Conservation (phyloP, 2,888 invertebrate genomes). For the Limnephilus lunatus region DNA sequence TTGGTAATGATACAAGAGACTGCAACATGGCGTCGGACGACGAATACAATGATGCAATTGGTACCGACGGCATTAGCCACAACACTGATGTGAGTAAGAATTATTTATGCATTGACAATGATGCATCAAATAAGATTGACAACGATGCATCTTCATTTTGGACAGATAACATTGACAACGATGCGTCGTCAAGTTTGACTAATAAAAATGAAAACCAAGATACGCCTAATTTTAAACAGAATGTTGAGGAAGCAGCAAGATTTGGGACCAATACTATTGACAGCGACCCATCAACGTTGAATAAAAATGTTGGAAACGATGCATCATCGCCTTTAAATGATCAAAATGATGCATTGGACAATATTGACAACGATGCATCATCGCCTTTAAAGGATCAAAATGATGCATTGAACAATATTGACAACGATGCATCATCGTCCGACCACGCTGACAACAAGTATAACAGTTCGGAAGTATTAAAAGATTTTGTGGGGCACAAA, state of each 20-base stretch:
- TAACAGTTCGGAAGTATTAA: conserved; percentile 1
- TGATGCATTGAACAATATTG: not conserved
- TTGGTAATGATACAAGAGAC: not conserved
- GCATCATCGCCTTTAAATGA: not conserved
- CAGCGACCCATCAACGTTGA: not conserved
- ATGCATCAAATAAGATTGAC: not conserved
- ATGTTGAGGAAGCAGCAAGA: not conserved
- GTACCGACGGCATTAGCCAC: not conserved
- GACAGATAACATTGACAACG: not conserved
- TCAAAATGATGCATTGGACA: not conserved
- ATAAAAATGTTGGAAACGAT: no score
- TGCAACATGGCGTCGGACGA: not conserved
- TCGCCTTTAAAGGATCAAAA: no score
- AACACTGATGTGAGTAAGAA: not conserved
- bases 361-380: not conserved
- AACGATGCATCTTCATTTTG: not conserved
- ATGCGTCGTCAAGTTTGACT: not conserved
- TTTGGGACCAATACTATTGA: not conserved
- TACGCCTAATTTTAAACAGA: not conserved
- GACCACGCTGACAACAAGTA: not conserved
- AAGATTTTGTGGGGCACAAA: not conserved
- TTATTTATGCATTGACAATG: not conserved
- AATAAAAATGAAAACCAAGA: not conserved
- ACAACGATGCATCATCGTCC: not conserved
- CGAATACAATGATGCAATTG: not conserved